These are phyloP conservation scores for Serripes groenlandicus DNA, from an alignment of 2,888 invertebrate species.

Conservation along the genomic window DNA sequence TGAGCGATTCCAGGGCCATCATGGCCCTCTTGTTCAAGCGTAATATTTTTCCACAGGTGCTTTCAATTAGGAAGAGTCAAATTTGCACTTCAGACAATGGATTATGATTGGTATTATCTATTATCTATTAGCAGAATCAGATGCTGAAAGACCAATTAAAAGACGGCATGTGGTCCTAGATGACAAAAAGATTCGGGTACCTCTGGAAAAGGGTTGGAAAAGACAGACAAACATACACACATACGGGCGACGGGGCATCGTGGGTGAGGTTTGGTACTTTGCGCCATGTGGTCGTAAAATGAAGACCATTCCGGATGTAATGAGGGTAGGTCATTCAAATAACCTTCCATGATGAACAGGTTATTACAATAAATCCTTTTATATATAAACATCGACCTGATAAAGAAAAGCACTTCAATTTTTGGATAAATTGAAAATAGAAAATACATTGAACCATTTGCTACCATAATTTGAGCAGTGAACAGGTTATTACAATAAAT, in stretches of 20 bases:
- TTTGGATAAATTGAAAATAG: too few species aligned
- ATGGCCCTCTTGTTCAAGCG: too few species aligned
- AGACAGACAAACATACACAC: constrained; percentile 96
- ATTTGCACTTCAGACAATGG: too few species aligned
- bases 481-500: too few species aligned
- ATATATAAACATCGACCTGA: too few species aligned
- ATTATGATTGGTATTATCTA: too few species aligned
- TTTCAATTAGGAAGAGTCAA: background rate
- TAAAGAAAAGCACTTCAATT: too few species aligned
- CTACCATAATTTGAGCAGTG: too few species aligned
- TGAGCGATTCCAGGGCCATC: too few species aligned
- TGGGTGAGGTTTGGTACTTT: constrained; percentile 95
- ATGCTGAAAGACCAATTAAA: constrained; percentile 60
- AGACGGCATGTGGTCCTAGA: constrained; percentile 86
- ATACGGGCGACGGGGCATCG: constrained; percentile 90
- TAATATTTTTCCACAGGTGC: too few species aligned
- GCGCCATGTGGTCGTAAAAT: constrained; percentile 90
- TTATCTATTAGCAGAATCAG: background rate
- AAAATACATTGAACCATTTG: too few species aligned
- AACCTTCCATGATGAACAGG: constrained; percentile 3
- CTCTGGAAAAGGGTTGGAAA: constrained; percentile 93
- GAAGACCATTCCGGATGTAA: constrained; percentile 89
- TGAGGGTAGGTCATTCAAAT: constrained; percentile 78
- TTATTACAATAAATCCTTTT: too few species aligned
- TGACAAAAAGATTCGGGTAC: constrained; percentile 89